phyloP scores from a whole-genome alignment of 2,888 invertebrate genomes.

The Cyrtodaria siliqua region DNA sequence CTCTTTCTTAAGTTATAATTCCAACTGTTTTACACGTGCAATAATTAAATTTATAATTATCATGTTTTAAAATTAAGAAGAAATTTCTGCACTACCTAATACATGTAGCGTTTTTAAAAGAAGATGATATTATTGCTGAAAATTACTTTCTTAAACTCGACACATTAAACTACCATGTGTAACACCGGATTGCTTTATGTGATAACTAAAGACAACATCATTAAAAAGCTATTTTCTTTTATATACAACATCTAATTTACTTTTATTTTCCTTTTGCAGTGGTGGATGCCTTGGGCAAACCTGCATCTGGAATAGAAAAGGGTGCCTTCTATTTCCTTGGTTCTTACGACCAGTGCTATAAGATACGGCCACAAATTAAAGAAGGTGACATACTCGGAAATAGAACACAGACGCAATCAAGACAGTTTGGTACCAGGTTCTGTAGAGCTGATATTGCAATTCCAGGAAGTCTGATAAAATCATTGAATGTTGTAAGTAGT shows the following conservation, averaged over 20 bases:
- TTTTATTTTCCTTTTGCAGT: constrained; percentile 50
- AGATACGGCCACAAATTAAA: constrained; percentile 39
- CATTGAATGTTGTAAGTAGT: constrained; percentile 55
- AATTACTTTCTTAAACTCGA: too few relatives aligned
- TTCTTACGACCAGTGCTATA: constrained; percentile 68
- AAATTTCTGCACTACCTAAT: too few relatives aligned
- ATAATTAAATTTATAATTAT: too few relatives aligned
- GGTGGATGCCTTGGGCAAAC: constrained; percentile 72
- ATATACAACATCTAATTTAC: background rate
- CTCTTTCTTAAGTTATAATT: too few relatives aligned
- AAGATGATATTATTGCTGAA: too few relatives aligned
- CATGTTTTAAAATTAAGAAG: too few relatives aligned
- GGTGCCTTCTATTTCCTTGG: constrained; percentile 68
- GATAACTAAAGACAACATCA: too few relatives aligned
- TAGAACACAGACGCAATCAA: constrained; percentile 21
- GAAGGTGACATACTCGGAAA: constrained; percentile 33
- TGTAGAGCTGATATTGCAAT: constrained; percentile 55
- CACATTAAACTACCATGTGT: too few relatives aligned
- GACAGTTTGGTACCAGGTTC: constrained; percentile 57
- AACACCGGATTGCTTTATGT: too few relatives aligned
- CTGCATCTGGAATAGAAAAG: constrained; percentile 60
- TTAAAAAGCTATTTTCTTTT: too few relatives aligned
- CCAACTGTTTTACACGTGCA: too few relatives aligned
- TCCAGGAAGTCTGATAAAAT: constrained; percentile 17
- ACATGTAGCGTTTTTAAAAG: too few relatives aligned